Conservation (phyloP, 1,140 invertebrate species). For the Trachelipus rathkii region DNA sequence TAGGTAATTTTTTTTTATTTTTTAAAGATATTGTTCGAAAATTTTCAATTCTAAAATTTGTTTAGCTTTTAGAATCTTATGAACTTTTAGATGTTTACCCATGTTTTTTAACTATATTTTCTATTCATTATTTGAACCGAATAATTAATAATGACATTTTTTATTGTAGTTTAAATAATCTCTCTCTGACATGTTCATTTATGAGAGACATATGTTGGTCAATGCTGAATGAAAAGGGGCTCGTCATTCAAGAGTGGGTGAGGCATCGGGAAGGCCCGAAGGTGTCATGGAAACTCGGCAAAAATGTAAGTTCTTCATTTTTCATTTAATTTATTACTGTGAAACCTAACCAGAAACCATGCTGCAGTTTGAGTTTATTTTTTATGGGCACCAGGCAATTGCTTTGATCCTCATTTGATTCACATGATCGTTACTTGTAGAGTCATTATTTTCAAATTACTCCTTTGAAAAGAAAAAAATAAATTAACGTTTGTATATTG, state of each 20-base stretch:
- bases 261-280: neutral
- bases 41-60: neutral
- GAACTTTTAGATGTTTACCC: too few relatives aligned
- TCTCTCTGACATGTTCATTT: neutral
- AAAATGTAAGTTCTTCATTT: neutral
- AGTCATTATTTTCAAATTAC: too few relatives aligned
- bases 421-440: too few relatives aligned
- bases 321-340: too few relatives aligned
- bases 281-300: neutral
- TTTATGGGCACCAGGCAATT: too few relatives aligned
- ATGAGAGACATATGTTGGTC: neutral
- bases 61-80: neutral
- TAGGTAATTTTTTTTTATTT: slow-evolving; percentile 33
- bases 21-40: neutral
- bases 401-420: too few relatives aligned
- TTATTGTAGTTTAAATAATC: slow-evolving; percentile 10
- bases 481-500: too few relatives aligned
- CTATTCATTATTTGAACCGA: too few relatives aligned
- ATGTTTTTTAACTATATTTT: too few relatives aligned
- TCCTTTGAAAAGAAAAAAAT: too few relatives aligned
- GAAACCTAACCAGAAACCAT: too few relatives aligned
- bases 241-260: slow-evolving; percentile 16
- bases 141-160: neutral
- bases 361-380: too few relatives aligned
- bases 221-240: neutral